phyloP scores from a whole-genome alignment of 2,888 invertebrate genomes.

The Sphecodes monilicornis region DNA sequence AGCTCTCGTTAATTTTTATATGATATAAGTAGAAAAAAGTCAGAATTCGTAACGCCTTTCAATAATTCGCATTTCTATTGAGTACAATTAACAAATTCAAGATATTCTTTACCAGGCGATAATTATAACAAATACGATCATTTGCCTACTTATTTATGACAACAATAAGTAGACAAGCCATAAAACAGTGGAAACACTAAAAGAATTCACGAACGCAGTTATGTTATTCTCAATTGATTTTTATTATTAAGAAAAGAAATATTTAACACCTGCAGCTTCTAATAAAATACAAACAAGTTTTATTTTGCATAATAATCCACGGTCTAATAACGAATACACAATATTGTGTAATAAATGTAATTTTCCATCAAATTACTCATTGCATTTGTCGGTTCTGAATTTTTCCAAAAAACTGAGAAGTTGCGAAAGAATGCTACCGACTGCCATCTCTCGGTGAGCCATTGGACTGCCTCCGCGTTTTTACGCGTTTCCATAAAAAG shows the following conservation, averaged over 20 bases:
- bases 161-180: too few relatives aligned
- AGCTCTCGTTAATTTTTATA: not conserved
- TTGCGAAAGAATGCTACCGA: slow-evolving; percentile 61
- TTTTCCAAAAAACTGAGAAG: slow-evolving; percentile 34
- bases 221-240: not conserved
- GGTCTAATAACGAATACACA: not conserved
- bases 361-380: not conserved
- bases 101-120: not conserved
- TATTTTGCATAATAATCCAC: not conserved
- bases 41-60: not conserved
- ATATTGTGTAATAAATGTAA: not conserved
- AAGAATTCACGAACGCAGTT: too few relatives aligned
- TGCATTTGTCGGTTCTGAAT: not conserved
- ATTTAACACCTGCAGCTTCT: not conserved
- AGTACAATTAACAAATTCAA: not conserved
- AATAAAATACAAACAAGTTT: not conserved
- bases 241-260: not conserved
- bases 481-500: slow-evolving; percentile 79
- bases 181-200: too few relatives aligned
- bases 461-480: slow-evolving; percentile 78
- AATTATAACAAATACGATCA: not conserved
- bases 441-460: slow-evolving; percentile 82
- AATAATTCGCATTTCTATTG: too few relatives aligned
- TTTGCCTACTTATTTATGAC: too few relatives aligned
- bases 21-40: not conserved